phyloP scores from a whole-genome alignment of 2,113 vertebrate genomes.

The Stercorarius parasiticus region DNA sequence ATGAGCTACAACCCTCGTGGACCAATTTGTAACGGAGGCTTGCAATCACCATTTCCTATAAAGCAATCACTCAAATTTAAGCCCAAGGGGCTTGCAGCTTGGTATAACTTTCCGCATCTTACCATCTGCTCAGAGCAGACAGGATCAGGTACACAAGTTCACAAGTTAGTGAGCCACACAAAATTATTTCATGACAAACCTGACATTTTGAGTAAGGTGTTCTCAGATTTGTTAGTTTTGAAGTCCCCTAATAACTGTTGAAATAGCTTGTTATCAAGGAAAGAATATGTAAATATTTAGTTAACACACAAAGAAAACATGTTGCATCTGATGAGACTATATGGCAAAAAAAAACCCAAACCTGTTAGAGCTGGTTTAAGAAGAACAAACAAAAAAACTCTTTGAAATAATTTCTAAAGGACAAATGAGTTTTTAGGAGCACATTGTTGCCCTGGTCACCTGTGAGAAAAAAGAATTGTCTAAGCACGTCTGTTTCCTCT shows the following conservation, averaged over 20 bases:
- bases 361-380: not conserved
- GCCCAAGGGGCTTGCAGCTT: not conserved
- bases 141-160: not conserved
- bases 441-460: not conserved
- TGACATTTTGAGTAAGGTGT: not conserved
- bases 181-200: not conserved
- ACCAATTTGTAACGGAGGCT: not conserved
- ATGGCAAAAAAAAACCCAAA: not conserved
- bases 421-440: not conserved
- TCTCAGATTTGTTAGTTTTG: not conserved
- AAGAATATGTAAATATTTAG: not conserved
- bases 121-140: not conserved
- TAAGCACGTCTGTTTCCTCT: not conserved
- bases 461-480: not conserved
- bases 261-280: not conserved
- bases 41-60: not conserved
- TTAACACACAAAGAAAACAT: not conserved
- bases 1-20: not conserved
- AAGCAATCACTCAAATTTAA: not conserved
- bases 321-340: not conserved
- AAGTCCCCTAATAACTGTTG: not conserved
- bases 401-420: not conserved
- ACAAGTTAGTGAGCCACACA: not conserved
- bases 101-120: not conserved
- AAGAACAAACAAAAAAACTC: not conserved